Conservation (phyloP, 2,797 vertebrate genomes). For the Todus mexicanus region DNA sequence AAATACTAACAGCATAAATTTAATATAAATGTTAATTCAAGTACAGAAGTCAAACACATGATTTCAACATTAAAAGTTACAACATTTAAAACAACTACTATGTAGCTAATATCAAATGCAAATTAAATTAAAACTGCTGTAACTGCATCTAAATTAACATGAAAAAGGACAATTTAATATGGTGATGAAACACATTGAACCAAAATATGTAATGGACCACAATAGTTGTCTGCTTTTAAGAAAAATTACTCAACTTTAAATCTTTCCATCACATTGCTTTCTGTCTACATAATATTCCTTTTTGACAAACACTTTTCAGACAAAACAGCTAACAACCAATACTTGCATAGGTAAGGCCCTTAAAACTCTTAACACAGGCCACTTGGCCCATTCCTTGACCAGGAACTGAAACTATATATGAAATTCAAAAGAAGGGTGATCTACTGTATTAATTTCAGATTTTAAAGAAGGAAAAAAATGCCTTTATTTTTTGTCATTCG, state of each 20-base stretch:
- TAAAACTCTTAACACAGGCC: not conserved
- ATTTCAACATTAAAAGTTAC: slow-evolving; percentile 76
- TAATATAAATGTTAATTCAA: slow-evolving; percentile 73
- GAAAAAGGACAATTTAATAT: slow-evolving; percentile 36
- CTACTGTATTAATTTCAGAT: slow-evolving; percentile 9
- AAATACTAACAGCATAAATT: slow-evolving; percentile 64
- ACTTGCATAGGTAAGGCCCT: slow-evolving; percentile 35
- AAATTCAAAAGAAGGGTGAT: slow-evolving; percentile 39
- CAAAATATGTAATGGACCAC: slow-evolving; percentile 56
- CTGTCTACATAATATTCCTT: slow-evolving; percentile 70
- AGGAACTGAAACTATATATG: slow-evolving; percentile 4
- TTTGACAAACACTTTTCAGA: not conserved
- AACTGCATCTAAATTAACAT: slow-evolving; percentile 68
- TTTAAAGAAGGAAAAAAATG: not conserved
- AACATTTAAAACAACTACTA: slow-evolving; percentile 66
- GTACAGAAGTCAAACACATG: slow-evolving; percentile 78
- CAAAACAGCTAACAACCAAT: slow-evolving; percentile 36
- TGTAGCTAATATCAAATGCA: slow-evolving; percentile 60
- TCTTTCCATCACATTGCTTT: slow-evolving; percentile 60
- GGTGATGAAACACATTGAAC: slow-evolving; percentile 53
- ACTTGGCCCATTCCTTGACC: slow-evolving; percentile 8
- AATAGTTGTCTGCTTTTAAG: slow-evolving; percentile 49
- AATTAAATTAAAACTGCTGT: slow-evolving; percentile 67
- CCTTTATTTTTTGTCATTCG: slow-evolving; percentile 41
- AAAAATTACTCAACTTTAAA: slow-evolving; percentile 53